phyloP scores from a whole-genome alignment of 1,140 invertebrate species.

The Stenopsyche tienmushanensis region DNA sequence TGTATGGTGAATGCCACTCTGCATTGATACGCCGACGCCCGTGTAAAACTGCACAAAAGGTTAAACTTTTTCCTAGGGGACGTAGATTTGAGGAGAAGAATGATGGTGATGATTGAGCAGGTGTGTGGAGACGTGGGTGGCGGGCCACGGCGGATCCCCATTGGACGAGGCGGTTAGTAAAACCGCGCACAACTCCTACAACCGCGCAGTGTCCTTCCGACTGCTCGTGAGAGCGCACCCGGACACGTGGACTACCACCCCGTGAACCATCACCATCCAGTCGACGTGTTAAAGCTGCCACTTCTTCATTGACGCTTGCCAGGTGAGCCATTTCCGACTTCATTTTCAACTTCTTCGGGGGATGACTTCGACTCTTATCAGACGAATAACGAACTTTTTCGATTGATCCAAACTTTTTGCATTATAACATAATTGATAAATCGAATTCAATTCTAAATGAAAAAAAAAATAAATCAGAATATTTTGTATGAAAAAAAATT shows the following conservation, averaged over 20 bases:
- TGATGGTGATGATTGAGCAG: no score
- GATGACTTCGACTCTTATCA: background rate
- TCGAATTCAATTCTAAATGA: background rate
- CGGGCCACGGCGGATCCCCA: background rate
- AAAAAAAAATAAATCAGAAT: background rate
- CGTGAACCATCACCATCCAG: background rate
- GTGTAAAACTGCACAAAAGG: no score
- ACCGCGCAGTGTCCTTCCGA: background rate
- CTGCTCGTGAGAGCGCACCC: background rate
- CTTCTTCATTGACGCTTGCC: background rate
- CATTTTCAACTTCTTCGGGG: background rate
- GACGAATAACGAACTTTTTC: background rate
- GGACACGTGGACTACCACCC: background rate
- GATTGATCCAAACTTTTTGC: background rate
- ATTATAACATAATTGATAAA: background rate
- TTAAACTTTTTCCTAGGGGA: no score
- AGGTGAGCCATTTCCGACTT: background rate
- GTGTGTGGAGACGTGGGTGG: background rate
- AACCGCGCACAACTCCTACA: background rate
- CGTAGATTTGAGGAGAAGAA: no score
- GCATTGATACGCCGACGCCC: no score
- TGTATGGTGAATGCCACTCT: no score
- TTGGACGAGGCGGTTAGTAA: background rate
- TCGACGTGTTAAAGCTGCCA: background rate
- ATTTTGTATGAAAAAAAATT: no score